phyloP scores from a whole-genome alignment of 2,113 vertebrate species.

The Takifugu bimaculatus region DNA sequence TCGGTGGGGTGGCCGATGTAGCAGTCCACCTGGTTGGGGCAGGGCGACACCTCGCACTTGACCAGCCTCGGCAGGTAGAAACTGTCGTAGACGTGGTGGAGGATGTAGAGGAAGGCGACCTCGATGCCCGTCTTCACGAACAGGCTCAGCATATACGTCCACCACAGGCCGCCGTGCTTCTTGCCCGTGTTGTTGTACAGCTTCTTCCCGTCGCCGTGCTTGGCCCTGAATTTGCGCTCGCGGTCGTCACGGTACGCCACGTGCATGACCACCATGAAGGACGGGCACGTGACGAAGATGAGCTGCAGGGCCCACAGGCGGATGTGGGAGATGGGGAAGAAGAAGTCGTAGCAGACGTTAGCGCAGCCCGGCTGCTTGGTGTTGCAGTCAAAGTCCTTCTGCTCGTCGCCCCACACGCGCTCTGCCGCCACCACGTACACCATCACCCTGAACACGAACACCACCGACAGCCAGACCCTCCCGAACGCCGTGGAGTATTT shows the following conservation, averaged over 20 bases:
- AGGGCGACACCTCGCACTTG: constrained; percentile 75
- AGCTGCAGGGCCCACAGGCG: constrained; percentile 80
- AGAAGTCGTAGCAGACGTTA: constrained; percentile 82
- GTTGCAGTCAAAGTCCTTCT: constrained; percentile 86
- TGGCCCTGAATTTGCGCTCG: constrained; percentile 71
- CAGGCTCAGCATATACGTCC: constrained; percentile 81
- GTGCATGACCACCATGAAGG: constrained; percentile 85
- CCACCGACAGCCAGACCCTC: constrained; percentile 84
- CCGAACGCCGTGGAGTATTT: constrained; percentile 83
- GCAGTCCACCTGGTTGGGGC: constrained; percentile 84
- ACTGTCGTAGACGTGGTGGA: constrained; percentile 79
- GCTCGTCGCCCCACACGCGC: constrained; percentile 83
- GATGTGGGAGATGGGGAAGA: constrained; percentile 79
- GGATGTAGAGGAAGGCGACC: constrained; percentile 79
- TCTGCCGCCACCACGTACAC: constrained; percentile 85
- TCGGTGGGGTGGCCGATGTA: constrained; percentile 84
- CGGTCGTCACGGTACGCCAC: constrained; percentile 80
- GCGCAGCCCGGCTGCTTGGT: constrained; percentile 83
- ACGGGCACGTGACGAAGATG: constrained; percentile 79
- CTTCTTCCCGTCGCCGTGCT: constrained; percentile 59
- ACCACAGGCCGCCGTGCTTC: constrained; percentile 78
- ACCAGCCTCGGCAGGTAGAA: constrained; percentile 81
- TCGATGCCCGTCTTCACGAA: constrained; percentile 81
- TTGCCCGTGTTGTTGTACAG: constrained; percentile 72
- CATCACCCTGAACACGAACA: constrained; percentile 84